Evolutionary conservation across 1,140 invertebrate species (phyloP).

Genomic region (Drosophila erecta): DNA sequence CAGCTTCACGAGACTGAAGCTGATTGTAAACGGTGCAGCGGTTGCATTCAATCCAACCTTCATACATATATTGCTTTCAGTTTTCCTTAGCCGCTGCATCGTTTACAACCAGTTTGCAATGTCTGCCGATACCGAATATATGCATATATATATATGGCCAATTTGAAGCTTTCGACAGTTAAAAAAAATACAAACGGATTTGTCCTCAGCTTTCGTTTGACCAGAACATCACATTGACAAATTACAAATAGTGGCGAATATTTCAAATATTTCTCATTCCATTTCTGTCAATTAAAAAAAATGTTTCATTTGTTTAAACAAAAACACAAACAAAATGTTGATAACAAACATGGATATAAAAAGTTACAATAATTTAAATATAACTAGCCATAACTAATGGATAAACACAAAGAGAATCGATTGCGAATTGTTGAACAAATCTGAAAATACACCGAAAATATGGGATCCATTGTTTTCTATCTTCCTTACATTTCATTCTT

Average conservation of each 20-base stretch:
- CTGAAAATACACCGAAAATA: slow-evolving; percentile 20
- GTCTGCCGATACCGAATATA: not conserved
- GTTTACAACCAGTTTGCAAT: not conserved
- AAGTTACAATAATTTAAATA: slow-evolving; percentile 35
- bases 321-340: slow-evolving; percentile 61
- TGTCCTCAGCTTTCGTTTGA: slow-evolving; percentile 58
- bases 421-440: slow-evolving; percentile 35
- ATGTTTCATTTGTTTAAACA: slow-evolving; percentile 34
- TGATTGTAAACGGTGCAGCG: not conserved
- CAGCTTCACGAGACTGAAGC: slow-evolving; percentile 9
- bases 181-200: slow-evolving; percentile 26
- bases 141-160: not conserved
- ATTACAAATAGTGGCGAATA: slow-evolving; percentile 40
- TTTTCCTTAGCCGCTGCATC: slow-evolving; percentile 1
- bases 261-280: slow-evolving; percentile 46
- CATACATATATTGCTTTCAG: no score
- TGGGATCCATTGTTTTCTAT: slow-evolving; percentile 9
- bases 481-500: slow-evolving; percentile 26
- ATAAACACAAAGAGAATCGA: slow-evolving; percentile 56
- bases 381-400: slow-evolving; percentile 60
- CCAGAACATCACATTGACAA: slow-evolving; percentile 69
- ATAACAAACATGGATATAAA: slow-evolving; percentile 50
- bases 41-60: not conserved
- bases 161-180: slow-evolving; percentile 22
- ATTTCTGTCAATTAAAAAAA: slow-evolving; percentile 26